Percentiles rank a stretch among this genome's conserved stretches.
These are phyloP conservation scores for Dicerorhinus sumatrensis DNA, from an alignment of 2,113 vertebrate genomes.

Conservation along the genomic window DNA sequence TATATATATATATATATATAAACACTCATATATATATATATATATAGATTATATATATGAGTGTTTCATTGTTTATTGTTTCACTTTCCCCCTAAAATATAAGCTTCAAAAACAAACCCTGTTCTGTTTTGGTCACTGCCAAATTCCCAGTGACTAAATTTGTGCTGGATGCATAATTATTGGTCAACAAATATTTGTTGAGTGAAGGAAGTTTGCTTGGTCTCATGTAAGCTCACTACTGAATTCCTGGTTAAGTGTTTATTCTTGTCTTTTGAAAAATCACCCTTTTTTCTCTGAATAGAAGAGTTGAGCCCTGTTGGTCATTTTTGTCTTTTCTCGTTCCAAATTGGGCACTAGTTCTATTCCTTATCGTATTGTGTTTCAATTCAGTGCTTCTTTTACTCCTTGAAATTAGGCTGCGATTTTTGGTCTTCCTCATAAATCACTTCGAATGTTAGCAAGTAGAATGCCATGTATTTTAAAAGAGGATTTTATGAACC, in stretches of 20 bases:
- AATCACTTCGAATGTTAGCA: neutral
- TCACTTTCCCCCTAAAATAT: neutral
- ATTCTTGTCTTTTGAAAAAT: neutral
- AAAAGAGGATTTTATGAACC: neutral
- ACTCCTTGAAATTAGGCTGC: neutral
- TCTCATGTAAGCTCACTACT: neutral
- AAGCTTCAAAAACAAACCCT: neutral
- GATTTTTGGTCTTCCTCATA: neutral
- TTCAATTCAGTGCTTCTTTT: neutral
- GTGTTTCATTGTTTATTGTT: neutral
- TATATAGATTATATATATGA: accelerated
- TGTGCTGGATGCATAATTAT: neutral
- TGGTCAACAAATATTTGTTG: neutral
- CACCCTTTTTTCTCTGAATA: neutral
- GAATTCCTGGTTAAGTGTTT: neutral
- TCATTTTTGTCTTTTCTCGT: neutral
- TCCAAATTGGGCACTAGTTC: neutral
- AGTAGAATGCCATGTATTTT: neutral
- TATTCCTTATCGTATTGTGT: neutral
- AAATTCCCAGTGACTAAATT: neutral
- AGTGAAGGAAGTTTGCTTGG: neutral
- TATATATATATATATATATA: too few relatives aligned
- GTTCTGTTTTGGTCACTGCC: neutral
- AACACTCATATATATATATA: too few relatives aligned
- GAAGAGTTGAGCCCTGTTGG: neutral